Percentiles rank a stretch among this genome's conserved stretches.
These are phyloP conservation scores for Mizuhopecten yessoensis DNA, from an alignment of 1,140 invertebrate species.

Conservation along the genomic window DNA sequence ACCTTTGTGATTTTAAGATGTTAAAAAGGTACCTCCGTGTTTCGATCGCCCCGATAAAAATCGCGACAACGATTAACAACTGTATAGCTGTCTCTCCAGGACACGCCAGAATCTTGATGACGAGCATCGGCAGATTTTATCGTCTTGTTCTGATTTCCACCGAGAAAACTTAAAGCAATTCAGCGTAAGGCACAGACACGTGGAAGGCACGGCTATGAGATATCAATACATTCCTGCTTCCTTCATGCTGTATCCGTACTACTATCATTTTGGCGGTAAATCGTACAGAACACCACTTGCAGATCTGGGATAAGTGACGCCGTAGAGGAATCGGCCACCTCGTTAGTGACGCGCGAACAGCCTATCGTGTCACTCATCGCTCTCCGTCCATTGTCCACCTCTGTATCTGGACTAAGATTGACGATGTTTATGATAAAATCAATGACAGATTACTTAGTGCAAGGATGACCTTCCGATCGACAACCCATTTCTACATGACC, in stretches of 20 bases:
- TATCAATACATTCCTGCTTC: neutral
- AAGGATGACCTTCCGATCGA: neutral
- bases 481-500: neutral
- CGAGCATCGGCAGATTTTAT: slow-evolving; percentile 3
- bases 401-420: neutral
- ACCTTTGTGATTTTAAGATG: neutral
- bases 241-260: neutral
- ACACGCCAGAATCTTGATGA: neutral
- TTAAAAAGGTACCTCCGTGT: too few species aligned
- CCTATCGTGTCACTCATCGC: neutral
- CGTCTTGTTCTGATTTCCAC: neutral
- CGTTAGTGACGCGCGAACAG: neutral
- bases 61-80: neutral
- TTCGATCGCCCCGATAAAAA: neutral
- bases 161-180: slow-evolving; percentile 5
- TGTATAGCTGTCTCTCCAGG: neutral
- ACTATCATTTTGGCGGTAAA: neutral
- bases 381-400: neutral
- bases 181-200: neutral
- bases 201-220: neutral
- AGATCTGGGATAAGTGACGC: neutral
- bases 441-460: neutral
- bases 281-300: neutral
- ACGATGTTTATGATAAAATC: neutral
- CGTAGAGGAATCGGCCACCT: neutral